Evolutionary conservation across 2,888 invertebrate genomes (phyloP), one percentile per base, ranked within the genome.

Genomic region (Actias luna): DNA sequence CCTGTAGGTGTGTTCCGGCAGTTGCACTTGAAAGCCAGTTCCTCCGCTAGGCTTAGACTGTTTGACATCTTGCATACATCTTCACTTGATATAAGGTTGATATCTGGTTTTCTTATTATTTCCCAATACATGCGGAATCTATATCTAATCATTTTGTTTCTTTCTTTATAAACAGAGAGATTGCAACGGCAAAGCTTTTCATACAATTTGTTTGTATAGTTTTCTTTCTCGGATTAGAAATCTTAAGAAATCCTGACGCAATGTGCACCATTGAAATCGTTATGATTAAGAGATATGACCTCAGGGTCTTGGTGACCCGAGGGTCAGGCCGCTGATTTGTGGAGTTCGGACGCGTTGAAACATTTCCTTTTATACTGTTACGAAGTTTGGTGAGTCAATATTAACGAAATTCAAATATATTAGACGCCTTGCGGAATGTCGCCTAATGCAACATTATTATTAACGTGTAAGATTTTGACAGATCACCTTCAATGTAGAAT

Each of bases 231-330:
- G 8, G 0, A 1, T 46, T 55, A 29, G 18, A 27, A 27, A 55
- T 14, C 55, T 55, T 55, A n/a, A 29, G 29, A 55, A 55, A 55
- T 8, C 10, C 55, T 29, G 29, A 55, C 55, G 55, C 29, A 55
- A 55, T 18, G 16, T 55, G n/a, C 7, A 27, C 29, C 55, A n/a
- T 55, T 55, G 29, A 55, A 55, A 55, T 29, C 55, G 55, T 27
- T 55, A 55, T 29, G 29, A 55, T 55, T 55, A 55, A 55, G n/a
- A 12, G 27, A n/a, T n/a, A 29, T 55, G 29, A 55, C 55, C 55
- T 55, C 55, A 55, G 29, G 55, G 55, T 55, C 55, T 55, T n/a
- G 29, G 55, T n/a, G 55, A 55, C 55, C 55, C 29, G 16, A 29
- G 55, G 55, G 55, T 55, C 55, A 29, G 8, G 7, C 27, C 29